A percentile compares a stretch with the other conserved stretches of the same genome.
These are phyloP conservation scores for Mandrillus leucophaeus DNA, from an alignment of 2,113 vertebrate genomes.

Conservation along the genomic window DNA sequence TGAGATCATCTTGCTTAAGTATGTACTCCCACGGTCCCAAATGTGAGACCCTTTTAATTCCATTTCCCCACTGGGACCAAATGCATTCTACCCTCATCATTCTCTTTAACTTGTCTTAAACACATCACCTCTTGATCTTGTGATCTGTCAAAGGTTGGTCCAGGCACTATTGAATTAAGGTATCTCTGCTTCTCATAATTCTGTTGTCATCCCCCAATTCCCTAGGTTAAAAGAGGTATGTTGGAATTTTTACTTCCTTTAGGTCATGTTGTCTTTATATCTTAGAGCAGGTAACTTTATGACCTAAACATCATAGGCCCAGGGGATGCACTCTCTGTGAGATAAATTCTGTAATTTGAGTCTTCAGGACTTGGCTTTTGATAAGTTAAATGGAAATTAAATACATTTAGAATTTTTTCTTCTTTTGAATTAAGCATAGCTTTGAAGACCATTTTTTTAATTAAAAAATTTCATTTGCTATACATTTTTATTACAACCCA, in stretches of 20 bases:
- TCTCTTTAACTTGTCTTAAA: not conserved
- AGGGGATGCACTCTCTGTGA: not conserved
- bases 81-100: not conserved
- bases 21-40: not conserved
- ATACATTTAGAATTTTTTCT: not conserved
- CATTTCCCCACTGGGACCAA: not conserved
- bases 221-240: not conserved
- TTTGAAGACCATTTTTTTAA: not conserved
- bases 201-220: not conserved
- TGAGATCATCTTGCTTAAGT: not conserved
- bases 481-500: not conserved
- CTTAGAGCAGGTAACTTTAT: not conserved
- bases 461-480: not conserved
- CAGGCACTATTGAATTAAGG: not conserved
- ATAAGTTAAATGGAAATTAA: constrained; percentile 12
- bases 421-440: not conserved
- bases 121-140: not conserved
- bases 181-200: not conserved
- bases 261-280: not conserved
- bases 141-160: not conserved
- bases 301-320: fast-evolving
- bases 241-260: not conserved
- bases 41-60: not conserved
- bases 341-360: not conserved
- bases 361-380: not conserved